Evolutionary conservation across 2,888 invertebrate genomes (phyloP).

Genomic region (Drosophila mayaguana): DNA sequence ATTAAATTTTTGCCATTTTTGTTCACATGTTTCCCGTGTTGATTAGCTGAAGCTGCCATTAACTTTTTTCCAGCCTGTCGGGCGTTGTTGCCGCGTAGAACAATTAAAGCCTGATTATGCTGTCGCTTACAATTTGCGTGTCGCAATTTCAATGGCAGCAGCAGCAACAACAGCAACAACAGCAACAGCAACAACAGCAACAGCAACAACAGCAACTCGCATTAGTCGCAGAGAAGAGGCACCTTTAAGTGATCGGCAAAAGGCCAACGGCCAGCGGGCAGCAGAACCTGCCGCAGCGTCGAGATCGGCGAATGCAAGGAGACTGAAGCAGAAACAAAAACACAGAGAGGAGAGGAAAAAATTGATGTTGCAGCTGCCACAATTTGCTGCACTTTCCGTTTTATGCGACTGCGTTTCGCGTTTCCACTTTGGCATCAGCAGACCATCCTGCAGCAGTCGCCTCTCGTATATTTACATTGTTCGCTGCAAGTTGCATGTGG

Average conservation of each 20-base stretch:
- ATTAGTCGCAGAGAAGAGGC: constrained; percentile 45
- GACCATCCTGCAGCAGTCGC: constrained; percentile 51
- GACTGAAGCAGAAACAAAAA: constrained; percentile 5
- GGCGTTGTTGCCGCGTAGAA: constrained; percentile 51
- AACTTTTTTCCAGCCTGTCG: constrained; percentile 9
- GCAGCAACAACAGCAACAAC: not conserved
- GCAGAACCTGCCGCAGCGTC: constrained; percentile 52
- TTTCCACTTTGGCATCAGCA: constrained; percentile 26
- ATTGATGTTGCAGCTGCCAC: constrained; percentile 77
- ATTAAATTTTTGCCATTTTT: not conserved
- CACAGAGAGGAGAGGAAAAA: constrained; percentile 31
- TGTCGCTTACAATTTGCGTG: constrained; percentile 76
- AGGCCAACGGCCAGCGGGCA: constrained; percentile 75
- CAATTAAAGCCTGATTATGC: constrained; percentile 78
- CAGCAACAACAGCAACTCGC: constrained; percentile 12
- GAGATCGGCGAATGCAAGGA: constrained; percentile 43
- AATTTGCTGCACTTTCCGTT: constrained; percentile 82
- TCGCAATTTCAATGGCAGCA: constrained; percentile 46
- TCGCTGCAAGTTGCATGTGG: constrained; percentile 12
- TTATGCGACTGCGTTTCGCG: constrained; percentile 72
- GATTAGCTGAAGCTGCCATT: not conserved
- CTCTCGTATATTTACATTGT: constrained; percentile 57
- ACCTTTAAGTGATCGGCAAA: constrained; percentile 68
- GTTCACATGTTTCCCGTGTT: not conserved
- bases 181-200: constrained; percentile 4